Percentiles rank a stretch among this genome's conserved stretches.
phyloP scores from a whole-genome alignment of 1,140 invertebrate genomes.

The Bombus vancouverensis region DNA sequence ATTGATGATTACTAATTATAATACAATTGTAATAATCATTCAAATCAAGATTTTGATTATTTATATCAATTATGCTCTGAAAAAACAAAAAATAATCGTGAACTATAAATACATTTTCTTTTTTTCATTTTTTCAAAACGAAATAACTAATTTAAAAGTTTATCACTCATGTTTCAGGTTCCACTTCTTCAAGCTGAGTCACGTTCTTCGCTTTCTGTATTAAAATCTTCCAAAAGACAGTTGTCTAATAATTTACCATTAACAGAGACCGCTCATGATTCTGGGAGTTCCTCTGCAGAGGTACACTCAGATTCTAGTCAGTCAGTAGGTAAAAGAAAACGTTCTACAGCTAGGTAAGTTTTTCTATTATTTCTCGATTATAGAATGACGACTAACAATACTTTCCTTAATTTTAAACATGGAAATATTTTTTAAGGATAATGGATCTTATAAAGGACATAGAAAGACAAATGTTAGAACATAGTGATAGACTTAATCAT shows the following conservation, averaged over 20 bases:
- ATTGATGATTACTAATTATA: too few relatives aligned
- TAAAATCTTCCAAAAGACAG: conserved; percentile 81
- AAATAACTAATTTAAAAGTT: neutral
- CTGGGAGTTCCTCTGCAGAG: conserved; percentile 82
- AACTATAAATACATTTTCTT: neutral
- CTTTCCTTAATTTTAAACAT: conserved; percentile 5
- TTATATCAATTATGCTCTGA: neutral
- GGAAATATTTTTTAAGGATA: conserved; percentile 69
- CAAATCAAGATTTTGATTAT: neutral
- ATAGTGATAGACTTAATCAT: conserved; percentile 79
- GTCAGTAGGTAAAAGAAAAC: conserved; percentile 79
- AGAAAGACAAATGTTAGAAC: conserved; percentile 76
- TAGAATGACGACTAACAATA: conserved; percentile 1
- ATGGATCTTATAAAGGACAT: conserved; percentile 76
- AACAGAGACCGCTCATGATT: conserved; percentile 78
- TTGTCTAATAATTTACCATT: conserved; percentile 79
- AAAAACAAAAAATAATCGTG: neutral
- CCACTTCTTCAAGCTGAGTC: conserved; percentile 81
- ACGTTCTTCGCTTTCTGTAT: conserved; percentile 80
- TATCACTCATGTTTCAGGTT: conserved; percentile 69
- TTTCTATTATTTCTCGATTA: conserved; percentile 8
- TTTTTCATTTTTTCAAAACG: neutral
- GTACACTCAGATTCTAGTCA: conserved; percentile 82
- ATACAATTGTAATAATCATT: too few relatives aligned
- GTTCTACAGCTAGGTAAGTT: conserved; percentile 73